Evolutionary conservation across 2,797 vertebrate genomes (phyloP), one percentile per base, ranked within the genome.

Genomic region (Schizopygopsis pylzovi): DNA sequence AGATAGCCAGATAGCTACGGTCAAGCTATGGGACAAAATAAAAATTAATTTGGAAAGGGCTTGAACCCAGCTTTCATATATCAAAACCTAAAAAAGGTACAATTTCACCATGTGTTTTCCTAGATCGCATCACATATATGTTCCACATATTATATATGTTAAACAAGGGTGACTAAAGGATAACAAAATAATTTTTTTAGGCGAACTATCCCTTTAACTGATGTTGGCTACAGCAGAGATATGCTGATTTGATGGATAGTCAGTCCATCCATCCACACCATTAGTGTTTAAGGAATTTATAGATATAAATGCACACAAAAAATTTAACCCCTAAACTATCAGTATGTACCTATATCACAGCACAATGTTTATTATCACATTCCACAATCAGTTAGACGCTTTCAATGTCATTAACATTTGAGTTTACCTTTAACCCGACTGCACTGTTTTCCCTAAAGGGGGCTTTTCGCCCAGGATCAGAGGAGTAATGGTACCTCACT

Each of bases 351-450:
- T 84, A 68, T 43, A 78, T 84, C 22, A 37, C 61, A 18, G 18
- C 56, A 49, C 82, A 81, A 71, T 7, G 41, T 85, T 77, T 88
- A 87, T 85, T 78, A 85, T 71, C 49, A 68, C 82, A 89, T 90
- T 90, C 86, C 73, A 45, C 88, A 90, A 90, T 90, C 86, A 90
- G 86, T 87, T 75, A 82, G 28, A 78, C 59, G 77, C 86, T 88
- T 89, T 89, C 82, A 90, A 73, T 83, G 81, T 47, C 63, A 78
- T 73, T 85, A 89, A 86, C 86, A 87, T 81, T 25, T 70, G 16
- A 77, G 61, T 81, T 87, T 88, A 87, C 86, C 86, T 88, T 90
- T 90, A 90, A 89, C 89, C 85, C 81, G 80, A 87, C 88, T 71
- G 22, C 54, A 83, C 79, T 73, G 43, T 87, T 87, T 88, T 86